Evolutionary conservation across 2,797 vertebrate genomes (phyloP).

Genomic region (Aplochiton taeniatus): DNA sequence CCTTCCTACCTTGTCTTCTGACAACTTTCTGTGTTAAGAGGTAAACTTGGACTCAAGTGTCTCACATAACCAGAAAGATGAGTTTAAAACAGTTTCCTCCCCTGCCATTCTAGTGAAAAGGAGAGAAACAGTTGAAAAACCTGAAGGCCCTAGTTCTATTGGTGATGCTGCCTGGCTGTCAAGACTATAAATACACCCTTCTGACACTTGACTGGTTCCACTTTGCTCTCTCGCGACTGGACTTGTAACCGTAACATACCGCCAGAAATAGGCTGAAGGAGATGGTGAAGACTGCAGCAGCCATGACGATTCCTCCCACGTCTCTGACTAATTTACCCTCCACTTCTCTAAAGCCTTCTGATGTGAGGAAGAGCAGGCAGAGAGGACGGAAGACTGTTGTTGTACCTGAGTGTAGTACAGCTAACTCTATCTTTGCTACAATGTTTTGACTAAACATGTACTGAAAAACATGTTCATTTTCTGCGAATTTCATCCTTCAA

Average conservation of each 20-base stretch:
- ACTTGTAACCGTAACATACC: slow-evolving; percentile 64
- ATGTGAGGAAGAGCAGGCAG: slow-evolving; percentile 18
- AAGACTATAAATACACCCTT: slow-evolving; percentile 75
- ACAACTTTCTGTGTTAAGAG: slow-evolving; percentile 42
- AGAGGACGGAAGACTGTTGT: slow-evolving; percentile 23
- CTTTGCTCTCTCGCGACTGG: slow-evolving; percentile 69
- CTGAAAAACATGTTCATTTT: no score
- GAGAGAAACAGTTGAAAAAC: slow-evolving; percentile 50
- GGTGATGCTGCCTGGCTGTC: slow-evolving; percentile 67
- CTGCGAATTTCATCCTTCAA: no score
- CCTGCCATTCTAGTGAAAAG: slow-evolving; percentile 37
- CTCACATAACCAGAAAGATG: slow-evolving; percentile 48
- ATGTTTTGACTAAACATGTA: no score
- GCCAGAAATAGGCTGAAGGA: slow-evolving; percentile 71
- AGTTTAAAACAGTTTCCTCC: slow-evolving; percentile 61
- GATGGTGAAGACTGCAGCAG: slow-evolving; percentile 61
- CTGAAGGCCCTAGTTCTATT: slow-evolving; percentile 65
- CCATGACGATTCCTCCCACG: slow-evolving; percentile 64
- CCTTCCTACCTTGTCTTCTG: slow-evolving; percentile 34
- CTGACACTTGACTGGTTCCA: slow-evolving; percentile 82
- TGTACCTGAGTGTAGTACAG: no score
- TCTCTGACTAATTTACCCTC: slow-evolving; percentile 64
- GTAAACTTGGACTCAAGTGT: slow-evolving; percentile 60
- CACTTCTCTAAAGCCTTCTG: slow-evolving; percentile 55
- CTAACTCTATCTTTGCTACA: no score